Conservation (phyloP, 2,797 vertebrate genomes). For the Typhlichthys subterraneus region DNA sequence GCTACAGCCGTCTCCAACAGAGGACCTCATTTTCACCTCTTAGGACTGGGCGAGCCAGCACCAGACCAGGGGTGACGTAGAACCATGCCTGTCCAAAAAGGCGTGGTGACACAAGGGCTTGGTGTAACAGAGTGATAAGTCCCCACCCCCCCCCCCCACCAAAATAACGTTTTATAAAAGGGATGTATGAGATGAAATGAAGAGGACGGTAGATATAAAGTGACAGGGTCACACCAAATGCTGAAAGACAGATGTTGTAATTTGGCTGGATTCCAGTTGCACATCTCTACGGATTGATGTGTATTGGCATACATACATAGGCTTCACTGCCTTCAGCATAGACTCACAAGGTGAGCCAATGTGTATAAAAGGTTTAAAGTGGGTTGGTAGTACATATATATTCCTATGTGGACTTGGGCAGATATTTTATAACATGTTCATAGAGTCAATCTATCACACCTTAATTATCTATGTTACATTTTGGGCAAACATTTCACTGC, state of each 20-base stretch:
- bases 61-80: background rate
- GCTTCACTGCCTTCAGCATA: constrained; percentile 3
- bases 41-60: background rate
- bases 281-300: constrained; percentile 1
- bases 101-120: too few species aligned
- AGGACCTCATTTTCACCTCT: constrained; percentile 11
- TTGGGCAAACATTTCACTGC: too few species aligned
- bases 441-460: too few species aligned
- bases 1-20: background rate
- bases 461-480: too few species aligned
- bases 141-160: too few species aligned
- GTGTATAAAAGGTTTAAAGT: too few species aligned
- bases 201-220: background rate
- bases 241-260: background rate
- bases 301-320: constrained; percentile 6
- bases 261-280: constrained; percentile 5
- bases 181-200: background rate
- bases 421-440: too few species aligned
- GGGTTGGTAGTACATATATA: too few species aligned
- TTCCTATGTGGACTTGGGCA: too few species aligned
- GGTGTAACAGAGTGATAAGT: too few species aligned
- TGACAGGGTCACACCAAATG: background rate
- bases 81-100: too few species aligned
- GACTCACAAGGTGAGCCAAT: background rate
- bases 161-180: background rate